Base-by-base conservation (phyloP, 2,113 vertebrate genomes). In the Peromyscus maniculatus region DNA sequence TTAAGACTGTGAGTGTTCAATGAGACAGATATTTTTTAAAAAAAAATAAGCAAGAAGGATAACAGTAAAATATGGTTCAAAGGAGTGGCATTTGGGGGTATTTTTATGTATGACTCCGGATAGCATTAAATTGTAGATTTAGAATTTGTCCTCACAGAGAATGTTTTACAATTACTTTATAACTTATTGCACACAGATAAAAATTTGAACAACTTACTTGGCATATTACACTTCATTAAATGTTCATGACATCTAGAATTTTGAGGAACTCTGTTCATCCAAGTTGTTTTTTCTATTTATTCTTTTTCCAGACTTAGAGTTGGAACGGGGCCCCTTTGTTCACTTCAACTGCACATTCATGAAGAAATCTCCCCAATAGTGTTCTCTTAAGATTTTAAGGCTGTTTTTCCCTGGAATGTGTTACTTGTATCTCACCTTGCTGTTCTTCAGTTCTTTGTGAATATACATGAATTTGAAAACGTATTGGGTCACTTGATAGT, bases 1-100 rank as follows among this genome's bases (percentile, higher is more conserved):
- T 98, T 98, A 98, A 98, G 96, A 97, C 97, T 97, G 94, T 97
- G 98, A 98, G 98, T 98, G 98, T 96, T 98, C 98, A 98, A 98
- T 98, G 98, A 98, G 96, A 92, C 91, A 97, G 95, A 98, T 97
- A 91, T 55, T 87, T 64, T 74, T 59, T 84, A 55, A 71, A 79
- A 72, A 97, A 93, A 92, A 91, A n/a, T 91, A 97, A 94, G 19
- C 31, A 80, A 72, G 31, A 36, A 19, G 95, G 84, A 43, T 72
- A 88, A 52, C 28, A 95, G 31, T 97, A 96, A 96, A 87, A 90
- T 89, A 67, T 83, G 49, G 21, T 89, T 98, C 78, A 95, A 92
- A 95, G 72, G 92, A 96, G 16, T 28, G 31, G 13, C 86, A 3
- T 79, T 79, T 72, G 91, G 96, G 83, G 91, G 90, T 91, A 83